Base-by-base conservation (phyloP, 2,113 vertebrate species). In the Sebastes schlegelii region DNA sequence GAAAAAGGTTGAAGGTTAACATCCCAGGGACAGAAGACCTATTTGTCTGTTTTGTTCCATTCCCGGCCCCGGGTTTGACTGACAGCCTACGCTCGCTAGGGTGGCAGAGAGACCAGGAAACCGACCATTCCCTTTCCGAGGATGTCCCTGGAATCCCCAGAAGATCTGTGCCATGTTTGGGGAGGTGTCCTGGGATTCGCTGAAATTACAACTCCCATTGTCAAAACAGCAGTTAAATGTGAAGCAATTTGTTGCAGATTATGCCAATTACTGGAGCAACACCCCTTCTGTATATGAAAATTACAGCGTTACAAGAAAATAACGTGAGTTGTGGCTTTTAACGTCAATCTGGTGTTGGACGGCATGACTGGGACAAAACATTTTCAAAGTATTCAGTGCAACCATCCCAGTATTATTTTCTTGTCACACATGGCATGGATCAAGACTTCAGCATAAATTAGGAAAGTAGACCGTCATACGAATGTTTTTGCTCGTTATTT, bases 71-170 rank as follows among this genome's bases (percentile, higher is more conserved):
- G n/a, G 81, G 74, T 91, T 87, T 93, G 86, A 93, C 57, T 82
- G 88, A 89, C 89, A 91, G 79, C 55, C 60, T 76, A 63, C 6
- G 61, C 87, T 92, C 60, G 61, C 66, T 87, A 60, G 85, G 85
- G 86, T 90, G 89, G 85, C 75, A 80, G 73, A 84, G 67, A 89
- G 55, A 89, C 65, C 89, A 94, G 91, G 90, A 95, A 95, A 89
- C 60, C 1, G 89, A 82, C 88, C 82, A 7, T 81, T 93, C 92
- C 90, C 89, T 88, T 92, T 92, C 90, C 77, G 79, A 83, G 87
- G 89, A 76, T 64, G 86, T 91, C 91, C 71, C 60, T 74, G 83
- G 77, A 88, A 89, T 72, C 78, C 89, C 73, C 80, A 83, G 62
- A 79, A 79, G 81, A 89, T 83, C 74, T 82, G 67, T 83, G 84